phyloP scores from a whole-genome alignment of 2,888 invertebrate species.

The Melangyna quadrimaculata region DNA sequence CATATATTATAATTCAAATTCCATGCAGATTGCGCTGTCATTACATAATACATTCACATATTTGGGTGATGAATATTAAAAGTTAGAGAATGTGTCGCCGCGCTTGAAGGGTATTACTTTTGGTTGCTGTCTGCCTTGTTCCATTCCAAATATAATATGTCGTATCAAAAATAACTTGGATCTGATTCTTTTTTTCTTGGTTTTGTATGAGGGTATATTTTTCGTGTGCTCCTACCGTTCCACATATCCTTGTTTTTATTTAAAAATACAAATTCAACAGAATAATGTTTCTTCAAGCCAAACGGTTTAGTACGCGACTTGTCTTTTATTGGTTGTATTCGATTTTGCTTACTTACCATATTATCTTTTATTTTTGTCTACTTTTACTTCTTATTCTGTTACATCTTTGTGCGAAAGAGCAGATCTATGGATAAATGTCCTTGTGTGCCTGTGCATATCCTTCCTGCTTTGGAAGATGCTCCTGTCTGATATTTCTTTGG shows the following conservation, averaged over 20 bases:
- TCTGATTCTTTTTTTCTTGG: slow-evolving; percentile 25
- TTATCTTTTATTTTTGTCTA: slow-evolving; percentile 24
- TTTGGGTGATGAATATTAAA: slow-evolving; percentile 58
- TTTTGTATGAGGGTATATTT: neutral
- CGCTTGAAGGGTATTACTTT: slow-evolving; percentile 64
- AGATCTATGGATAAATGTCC: slow-evolving; percentile 7
- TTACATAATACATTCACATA: slow-evolving; percentile 38
- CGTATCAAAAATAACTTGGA: slow-evolving; percentile 19
- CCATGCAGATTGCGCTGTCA: slow-evolving; percentile 53
- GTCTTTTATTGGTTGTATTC: slow-evolving; percentile 69
- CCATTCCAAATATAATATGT: no score
- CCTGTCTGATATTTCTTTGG: slow-evolving; percentile 39
- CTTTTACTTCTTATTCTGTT: slow-evolving; percentile 8
- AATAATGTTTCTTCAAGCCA: slow-evolving; percentile 40
- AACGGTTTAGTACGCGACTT: slow-evolving; percentile 64
- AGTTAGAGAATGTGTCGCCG: slow-evolving; percentile 32
- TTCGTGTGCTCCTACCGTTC: neutral
- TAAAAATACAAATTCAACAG: neutral
- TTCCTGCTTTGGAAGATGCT: slow-evolving; percentile 32
- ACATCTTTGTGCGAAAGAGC: neutral
- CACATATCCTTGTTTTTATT: neutral
- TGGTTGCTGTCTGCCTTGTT: slow-evolving; percentile 31
- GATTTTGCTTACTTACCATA: slow-evolving; percentile 56
- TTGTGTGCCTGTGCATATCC: slow-evolving; percentile 33
- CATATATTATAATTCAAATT: slow-evolving; percentile 56